Percentiles rank a stretch among this genome's conserved stretches.
Evolutionary conservation across 2,113 vertebrate genomes (phyloP).

Genomic region (Thermophis baileyi): DNA sequence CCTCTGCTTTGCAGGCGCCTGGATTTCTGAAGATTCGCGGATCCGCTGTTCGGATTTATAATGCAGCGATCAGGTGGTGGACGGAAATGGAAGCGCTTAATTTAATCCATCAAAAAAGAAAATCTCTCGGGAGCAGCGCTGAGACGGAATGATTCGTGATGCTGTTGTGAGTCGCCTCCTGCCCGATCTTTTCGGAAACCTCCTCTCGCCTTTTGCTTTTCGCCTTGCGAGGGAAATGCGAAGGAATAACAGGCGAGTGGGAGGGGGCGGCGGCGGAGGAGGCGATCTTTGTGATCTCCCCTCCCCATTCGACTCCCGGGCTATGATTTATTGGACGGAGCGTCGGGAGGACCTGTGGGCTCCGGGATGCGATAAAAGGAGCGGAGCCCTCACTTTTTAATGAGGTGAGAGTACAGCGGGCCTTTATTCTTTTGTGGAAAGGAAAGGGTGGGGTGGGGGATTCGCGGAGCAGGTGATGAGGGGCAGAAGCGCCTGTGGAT

Average conservation of each 20-base stretch:
- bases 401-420: background rate
- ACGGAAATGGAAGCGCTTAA: constrained; percentile 72
- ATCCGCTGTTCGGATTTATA: constrained; percentile 84
- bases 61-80: constrained; percentile 66
- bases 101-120: constrained; percentile 73
- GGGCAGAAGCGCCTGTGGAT: background rate
- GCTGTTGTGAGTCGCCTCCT: constrained; percentile 61
- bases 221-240: background rate
- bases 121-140: constrained; percentile 71
- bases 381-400: background rate
- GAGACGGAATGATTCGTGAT: constrained; percentile 73
- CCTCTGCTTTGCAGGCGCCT: constrained; percentile 58
- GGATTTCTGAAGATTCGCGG: constrained; percentile 69
- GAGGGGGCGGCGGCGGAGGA: background rate
- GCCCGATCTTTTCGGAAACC: background rate
- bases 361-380: background rate
- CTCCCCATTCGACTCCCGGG: background rate
- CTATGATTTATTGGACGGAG: background rate
- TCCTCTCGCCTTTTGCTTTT: background rate
- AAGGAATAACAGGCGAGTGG: background rate
- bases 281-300: background rate
- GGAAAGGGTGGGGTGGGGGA: background rate
- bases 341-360: background rate
- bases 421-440: background rate
- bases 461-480: background rate